phyloP scores from a whole-genome alignment of 2,888 invertebrate species.

The Melinopterus prodromus region DNA sequence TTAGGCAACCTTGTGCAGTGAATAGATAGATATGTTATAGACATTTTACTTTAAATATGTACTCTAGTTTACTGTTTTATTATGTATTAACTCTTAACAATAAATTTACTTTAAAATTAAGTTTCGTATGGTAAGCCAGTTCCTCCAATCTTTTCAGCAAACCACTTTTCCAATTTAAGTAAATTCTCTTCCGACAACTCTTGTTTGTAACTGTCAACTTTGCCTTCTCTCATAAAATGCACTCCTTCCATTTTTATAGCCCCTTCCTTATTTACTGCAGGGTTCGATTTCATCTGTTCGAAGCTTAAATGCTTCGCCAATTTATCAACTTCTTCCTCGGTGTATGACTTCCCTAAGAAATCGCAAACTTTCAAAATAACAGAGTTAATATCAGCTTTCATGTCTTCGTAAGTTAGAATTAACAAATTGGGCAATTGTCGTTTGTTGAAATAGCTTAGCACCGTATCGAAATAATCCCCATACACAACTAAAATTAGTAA shows the following conservation, averaged over 20 bases:
- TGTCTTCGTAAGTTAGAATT: constrained; percentile 36
- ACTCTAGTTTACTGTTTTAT: too few relatives aligned
- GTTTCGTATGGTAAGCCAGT: constrained; percentile 15
- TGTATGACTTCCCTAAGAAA: constrained; percentile 56
- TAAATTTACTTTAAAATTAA: background rate
- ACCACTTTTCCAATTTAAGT: constrained; percentile 74
- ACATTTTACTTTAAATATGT: too few relatives aligned
- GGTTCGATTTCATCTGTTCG: constrained; percentile 63
- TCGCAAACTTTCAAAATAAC: constrained; percentile 57
- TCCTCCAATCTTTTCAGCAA: constrained; percentile 59
- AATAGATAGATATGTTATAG: too few relatives aligned
- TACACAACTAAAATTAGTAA: constrained; percentile 16
- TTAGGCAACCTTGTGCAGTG: too few relatives aligned
- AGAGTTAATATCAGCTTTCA: constrained; percentile 56
- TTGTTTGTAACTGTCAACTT: constrained; percentile 50
- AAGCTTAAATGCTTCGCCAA: constrained; percentile 63
- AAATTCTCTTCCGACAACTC: constrained; percentile 75
- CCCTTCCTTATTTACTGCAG: constrained; percentile 57
- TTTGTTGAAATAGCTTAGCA: constrained; percentile 25
- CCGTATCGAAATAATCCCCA: constrained; percentile 28
- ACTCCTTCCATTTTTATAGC: constrained; percentile 42
- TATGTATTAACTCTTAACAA: too few relatives aligned
- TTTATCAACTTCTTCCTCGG: constrained; percentile 53
- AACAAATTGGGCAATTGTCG: constrained; percentile 29
- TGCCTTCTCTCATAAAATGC: constrained; percentile 59